phyloP scores from a whole-genome alignment of 2,113 vertebrate species.

The Asarcornis scutulata region DNA sequence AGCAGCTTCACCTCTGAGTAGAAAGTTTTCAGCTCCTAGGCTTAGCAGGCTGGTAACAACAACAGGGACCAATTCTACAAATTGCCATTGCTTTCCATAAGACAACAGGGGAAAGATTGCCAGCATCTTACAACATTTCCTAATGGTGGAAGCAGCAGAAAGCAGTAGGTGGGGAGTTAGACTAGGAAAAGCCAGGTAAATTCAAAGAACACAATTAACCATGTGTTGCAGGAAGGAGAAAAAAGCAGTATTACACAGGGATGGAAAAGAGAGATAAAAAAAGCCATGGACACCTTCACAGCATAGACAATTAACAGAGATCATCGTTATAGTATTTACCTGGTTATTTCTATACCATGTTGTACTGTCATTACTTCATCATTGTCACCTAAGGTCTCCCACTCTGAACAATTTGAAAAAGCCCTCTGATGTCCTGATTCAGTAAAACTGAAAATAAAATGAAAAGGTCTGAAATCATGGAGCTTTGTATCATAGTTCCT shows the following conservation, averaged over 20 bases:
- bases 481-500: background rate
- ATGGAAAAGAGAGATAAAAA: background rate
- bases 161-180: background rate
- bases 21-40: background rate
- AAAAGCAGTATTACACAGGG: background rate
- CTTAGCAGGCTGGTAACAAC: background rate
- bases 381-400: background rate
- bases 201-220: background rate
- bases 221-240: rapidly evolving
- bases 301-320: background rate
- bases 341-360: background rate
- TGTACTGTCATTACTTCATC: conserved; percentile 22
- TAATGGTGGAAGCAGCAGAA: background rate
- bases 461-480: background rate
- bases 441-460: conserved; percentile 34
- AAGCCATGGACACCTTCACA: background rate
- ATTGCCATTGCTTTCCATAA: background rate
- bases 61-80: background rate
- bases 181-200: background rate
- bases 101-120: background rate
- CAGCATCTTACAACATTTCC: background rate
- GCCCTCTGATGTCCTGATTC: background rate
- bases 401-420: conserved; percentile 3
- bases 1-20: background rate
- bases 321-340: background rate